Base-by-base conservation (phyloP, 2,888 invertebrate species). In the Teleiodes luculella region DNA sequence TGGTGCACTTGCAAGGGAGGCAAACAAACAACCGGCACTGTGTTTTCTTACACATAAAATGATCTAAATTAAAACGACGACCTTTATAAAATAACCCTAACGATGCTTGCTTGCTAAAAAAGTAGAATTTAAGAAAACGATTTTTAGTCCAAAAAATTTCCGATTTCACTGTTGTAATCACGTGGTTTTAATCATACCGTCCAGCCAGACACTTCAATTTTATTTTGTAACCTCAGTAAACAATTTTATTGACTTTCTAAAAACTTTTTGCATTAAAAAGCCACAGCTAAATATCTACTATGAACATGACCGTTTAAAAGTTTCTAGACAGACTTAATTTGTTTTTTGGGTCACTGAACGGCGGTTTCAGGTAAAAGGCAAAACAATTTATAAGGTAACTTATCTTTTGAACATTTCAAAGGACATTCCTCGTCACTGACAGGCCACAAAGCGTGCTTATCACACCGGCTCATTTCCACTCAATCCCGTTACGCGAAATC, bases 401-500 rank as follows among this genome's bases (percentile, higher is more conserved):
- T 43, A 43, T 43, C 43, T 43, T 43, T 43, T 28, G 13, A 43
- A 43, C 43, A 20, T 43, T 43, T 28, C 43, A 43, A 43, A 43
- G 28, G 43, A 43, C 43, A 43, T 43, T 43, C 30, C 46, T 10
- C 46, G 46, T 46, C 46, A 31, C 60, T 61, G 64, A 41, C 61
- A 64, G 61, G 60, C 62, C 56, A 74, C 72, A 75, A 76, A 72
- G 67, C 66, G 55, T 59, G 66, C 75, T 48, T 48, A 48, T 48
- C 48, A 48, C 35, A 36, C 64, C 74, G 73, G 66, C 77, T 82
- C 84, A 83, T 86, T 85, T 84, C 83, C 80, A 79, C 77, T 67
- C 76, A 79, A 83, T 81, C 76, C 75, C 74, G 75, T 72, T 73
- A 43, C 43, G 43, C 4, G 43, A 20, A 43, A 43, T 72, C 75